Base-by-base conservation (phyloP, 2,113 vertebrate species). In the Myiozetetes cayanensis region DNA sequence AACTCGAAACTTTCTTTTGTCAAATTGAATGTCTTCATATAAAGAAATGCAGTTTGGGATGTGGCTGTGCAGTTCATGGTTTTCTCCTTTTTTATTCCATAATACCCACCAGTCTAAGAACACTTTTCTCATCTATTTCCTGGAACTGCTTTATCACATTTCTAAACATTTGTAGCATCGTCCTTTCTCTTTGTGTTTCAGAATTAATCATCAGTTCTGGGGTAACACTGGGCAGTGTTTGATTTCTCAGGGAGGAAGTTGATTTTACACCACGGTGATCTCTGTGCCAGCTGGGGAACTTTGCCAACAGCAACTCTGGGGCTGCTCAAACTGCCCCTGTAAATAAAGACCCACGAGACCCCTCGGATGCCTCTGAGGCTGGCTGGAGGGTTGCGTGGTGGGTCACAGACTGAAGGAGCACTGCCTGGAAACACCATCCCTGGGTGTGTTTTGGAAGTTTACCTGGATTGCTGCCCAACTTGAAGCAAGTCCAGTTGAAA, bases 1-100 rank as follows among this genome's bases (percentile, higher is more conserved):
- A 68, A 94, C 55, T 96, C 39, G 35, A 93, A 95, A 93, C 96
- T 95, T 90, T 90, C 78, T 88, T 96, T 87, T 82, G 63, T 94
- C 56, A 66, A 85, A 82, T 23, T 55, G 53, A 76, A 56, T 68
- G 73, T 78, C 90, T 90, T 95, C 73, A 20, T 93, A 43, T 73
- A 78, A 93, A 85, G 56, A 81, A 90, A 81, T 76, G 53, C 63
- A 50, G 11, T 91, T 85, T 87, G 86, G 56, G 84, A 85, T 79
- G 53, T 59, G 41, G 39, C 61, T 74, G 35, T 80, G 67, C 35
- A 33, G 63, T 74, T 94, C 72, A 61, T 41, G 28, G 28, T 85
- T 85, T 93, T 79, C 43, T 93, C 76, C 43, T 43, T 70, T 79
- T 87, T 76, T 39, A 47, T 81, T 91, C 63, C 8, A 4, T 67